These are phyloP conservation scores for Istiophorus platypterus DNA, from an alignment of 2,113 vertebrate species.

Conservation along the genomic window DNA sequence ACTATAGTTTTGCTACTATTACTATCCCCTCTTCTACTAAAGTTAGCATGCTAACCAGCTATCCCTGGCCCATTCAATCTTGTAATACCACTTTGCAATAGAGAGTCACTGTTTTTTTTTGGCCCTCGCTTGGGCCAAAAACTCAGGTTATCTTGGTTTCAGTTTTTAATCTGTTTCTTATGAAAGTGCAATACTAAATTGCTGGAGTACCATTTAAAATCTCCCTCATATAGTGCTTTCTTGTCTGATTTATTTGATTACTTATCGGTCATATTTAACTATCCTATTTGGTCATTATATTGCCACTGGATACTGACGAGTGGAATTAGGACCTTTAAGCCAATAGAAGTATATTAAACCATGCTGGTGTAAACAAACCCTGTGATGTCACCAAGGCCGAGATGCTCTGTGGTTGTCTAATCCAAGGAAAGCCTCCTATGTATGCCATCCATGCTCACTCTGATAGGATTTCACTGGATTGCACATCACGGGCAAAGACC, in stretches of 20 bases:
- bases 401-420: conserved; percentile 46
- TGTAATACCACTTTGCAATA: too few species aligned
- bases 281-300: neutral
- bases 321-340: conserved; percentile 20
- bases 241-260: conserved; percentile 13
- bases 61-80: too few species aligned
- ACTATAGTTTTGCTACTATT: too few species aligned
- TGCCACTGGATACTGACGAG: neutral
- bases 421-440: conserved; percentile 52
- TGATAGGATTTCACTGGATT: conserved; percentile 46
- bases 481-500: conserved; percentile 18
- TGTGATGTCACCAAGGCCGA: conserved; percentile 47
- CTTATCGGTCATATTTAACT: neutral
- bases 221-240: neutral
- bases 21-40: too few species aligned
- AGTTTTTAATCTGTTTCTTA: too few species aligned
- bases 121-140: neutral
- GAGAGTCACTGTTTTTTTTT: neutral
- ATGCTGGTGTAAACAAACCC: conserved; percentile 36
- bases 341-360: conserved; percentile 30
- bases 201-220: neutral
- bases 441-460: conserved; percentile 50
- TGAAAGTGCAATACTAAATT: neutral
- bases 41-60: too few species aligned
- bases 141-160: neutral